phyloP scores from a whole-genome alignment of 2,888 invertebrate genomes.

The Hypercompe scribonia region DNA sequence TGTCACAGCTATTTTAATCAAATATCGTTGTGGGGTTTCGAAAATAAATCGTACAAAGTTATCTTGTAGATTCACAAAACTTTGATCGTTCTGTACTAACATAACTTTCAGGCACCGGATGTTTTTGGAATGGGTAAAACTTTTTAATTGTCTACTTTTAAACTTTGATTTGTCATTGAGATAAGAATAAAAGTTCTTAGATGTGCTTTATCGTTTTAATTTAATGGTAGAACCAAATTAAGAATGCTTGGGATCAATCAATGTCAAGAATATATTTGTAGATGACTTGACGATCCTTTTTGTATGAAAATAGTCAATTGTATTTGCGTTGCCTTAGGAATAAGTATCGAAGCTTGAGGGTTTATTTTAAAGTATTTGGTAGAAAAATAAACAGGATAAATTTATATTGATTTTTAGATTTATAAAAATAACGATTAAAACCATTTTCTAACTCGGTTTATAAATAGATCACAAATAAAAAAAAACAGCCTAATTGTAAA shows the following conservation, averaged over 20 bases:
- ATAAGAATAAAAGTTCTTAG: background rate
- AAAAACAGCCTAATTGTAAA: too few relatives aligned
- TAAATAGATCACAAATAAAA: too few relatives aligned
- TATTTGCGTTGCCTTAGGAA: too few relatives aligned
- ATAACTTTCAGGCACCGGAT: constrained; percentile 14
- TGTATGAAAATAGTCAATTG: background rate
- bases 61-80: constrained; percentile 2
- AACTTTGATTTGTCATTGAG: constrained; percentile 12
- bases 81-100: background rate
- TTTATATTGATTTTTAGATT: too few relatives aligned
- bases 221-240: background rate
- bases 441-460: too few relatives aligned
- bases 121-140: constrained; percentile 9
- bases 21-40: background rate
- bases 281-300: too few relatives aligned
- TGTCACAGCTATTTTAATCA: constrained; percentile 1
- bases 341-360: too few relatives aligned
- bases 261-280: background rate
- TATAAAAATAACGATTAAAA: too few relatives aligned
- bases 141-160: constrained; percentile 16
- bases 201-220: background rate
- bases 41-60: constrained; percentile 18
- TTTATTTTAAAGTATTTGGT: too few relatives aligned
- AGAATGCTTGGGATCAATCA: background rate
- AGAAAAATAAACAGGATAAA: too few relatives aligned